These are phyloP conservation scores for Eubasilissa regina DNA, from an alignment of 1,140 invertebrate genomes.

Conservation along the genomic window DNA sequence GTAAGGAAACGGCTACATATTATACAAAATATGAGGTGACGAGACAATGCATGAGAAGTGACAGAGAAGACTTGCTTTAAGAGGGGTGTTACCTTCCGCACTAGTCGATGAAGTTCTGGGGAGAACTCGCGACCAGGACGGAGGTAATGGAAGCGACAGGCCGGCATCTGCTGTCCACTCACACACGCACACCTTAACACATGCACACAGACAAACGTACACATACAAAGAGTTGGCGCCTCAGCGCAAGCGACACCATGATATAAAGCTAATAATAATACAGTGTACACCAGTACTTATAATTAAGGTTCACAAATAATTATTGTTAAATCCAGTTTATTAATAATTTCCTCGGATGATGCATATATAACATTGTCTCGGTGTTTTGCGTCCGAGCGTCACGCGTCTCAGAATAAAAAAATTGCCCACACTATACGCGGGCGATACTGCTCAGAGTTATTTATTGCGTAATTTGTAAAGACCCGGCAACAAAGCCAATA, in stretches of 20 bases:
- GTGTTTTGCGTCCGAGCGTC: not conserved
- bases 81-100: too few species aligned
- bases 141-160: slow-evolving; percentile 1
- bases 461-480: slow-evolving; percentile 9
- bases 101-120: not conserved
- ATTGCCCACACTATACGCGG: not conserved
- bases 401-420: slow-evolving; percentile 18
- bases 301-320: slow-evolving; percentile 59
- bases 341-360: slow-evolving; percentile 52
- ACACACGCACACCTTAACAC: slow-evolving; percentile 44
- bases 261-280: slow-evolving; percentile 60
- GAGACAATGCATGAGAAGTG: slow-evolving; percentile 5
- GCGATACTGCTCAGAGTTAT: too few species aligned
- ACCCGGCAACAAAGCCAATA: not conserved
- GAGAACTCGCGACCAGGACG: not conserved
- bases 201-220: slow-evolving; percentile 52
- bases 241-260: slow-evolving; percentile 58
- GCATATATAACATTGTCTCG: slow-evolving; percentile 18
- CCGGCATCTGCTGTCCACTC: slow-evolving; percentile 41
- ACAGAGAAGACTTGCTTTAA: not conserved
- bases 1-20: too few species aligned
- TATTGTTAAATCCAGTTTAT: too few species aligned
- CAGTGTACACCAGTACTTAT: slow-evolving; percentile 59
- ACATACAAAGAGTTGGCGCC: slow-evolving; percentile 55
- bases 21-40: too few species aligned